These are phyloP conservation scores for Caretta caretta DNA, from an alignment of 2,113 vertebrate genomes.

Conservation along the genomic window DNA sequence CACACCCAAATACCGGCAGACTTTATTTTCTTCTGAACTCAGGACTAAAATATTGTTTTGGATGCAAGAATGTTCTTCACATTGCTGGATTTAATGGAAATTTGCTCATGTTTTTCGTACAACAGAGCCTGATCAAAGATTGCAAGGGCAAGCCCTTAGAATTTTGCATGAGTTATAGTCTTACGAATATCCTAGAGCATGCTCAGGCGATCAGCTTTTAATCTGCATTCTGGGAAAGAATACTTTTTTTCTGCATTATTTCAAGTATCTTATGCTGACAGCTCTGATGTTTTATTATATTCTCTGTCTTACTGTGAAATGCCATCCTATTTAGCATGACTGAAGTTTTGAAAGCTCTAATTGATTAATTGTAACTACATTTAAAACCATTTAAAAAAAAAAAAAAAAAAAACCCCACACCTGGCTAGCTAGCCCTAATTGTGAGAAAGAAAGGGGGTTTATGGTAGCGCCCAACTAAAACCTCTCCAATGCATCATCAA, in stretches of 20 bases:
- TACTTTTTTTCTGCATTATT: not conserved
- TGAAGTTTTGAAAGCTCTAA: constrained; percentile 32
- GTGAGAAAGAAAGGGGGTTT: not conserved
- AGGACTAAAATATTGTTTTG: constrained; percentile 11
- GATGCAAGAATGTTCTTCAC: fast-evolving
- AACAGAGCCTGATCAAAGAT: constrained; percentile 21
- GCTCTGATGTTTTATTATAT: not conserved
- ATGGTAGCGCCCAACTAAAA: not conserved
- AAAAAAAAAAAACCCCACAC: no score
- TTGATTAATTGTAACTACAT: not conserved
- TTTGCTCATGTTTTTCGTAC: not conserved
- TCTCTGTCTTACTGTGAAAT: constrained; percentile 34
- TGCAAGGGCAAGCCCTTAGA: not conserved
- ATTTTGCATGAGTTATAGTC: constrained; percentile 3
- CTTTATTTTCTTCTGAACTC: constrained; percentile 10
- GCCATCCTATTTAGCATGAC: not conserved
- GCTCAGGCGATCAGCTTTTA: constrained; percentile 32
- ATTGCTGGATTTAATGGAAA: not conserved
- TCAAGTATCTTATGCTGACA: constrained; percentile 6
- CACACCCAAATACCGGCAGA: not conserved
- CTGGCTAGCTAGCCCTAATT: not conserved
- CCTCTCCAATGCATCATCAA: no score
- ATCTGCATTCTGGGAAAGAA: not conserved
- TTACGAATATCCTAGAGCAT: not conserved
- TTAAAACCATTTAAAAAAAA: not conserved